Evolutionary conservation across 2,113 vertebrate species (phyloP).

Genomic region (Onychostoma macrolepis): DNA sequence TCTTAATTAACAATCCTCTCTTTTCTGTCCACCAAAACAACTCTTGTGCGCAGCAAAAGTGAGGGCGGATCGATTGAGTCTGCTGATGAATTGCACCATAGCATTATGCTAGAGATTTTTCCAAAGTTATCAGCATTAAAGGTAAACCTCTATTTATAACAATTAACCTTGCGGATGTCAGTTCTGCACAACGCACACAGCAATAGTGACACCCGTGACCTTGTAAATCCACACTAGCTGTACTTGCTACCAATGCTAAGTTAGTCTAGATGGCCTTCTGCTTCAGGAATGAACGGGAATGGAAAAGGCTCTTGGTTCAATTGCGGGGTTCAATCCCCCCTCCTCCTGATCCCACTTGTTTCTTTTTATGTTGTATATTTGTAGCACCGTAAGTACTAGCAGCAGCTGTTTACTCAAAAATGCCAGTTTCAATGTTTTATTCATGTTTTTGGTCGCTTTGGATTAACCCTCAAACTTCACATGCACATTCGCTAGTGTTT

Average conservation of each 20-base stretch:
- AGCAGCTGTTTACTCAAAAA: slow-evolving; percentile 14
- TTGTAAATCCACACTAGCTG: not conserved
- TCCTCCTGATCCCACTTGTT: not conserved
- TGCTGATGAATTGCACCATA: slow-evolving; percentile 48
- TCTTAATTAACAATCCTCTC: slow-evolving; percentile 49
- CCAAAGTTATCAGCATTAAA: slow-evolving; percentile 43
- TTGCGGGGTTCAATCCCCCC: not conserved
- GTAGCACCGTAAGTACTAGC: not conserved
- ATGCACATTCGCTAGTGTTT: not conserved
- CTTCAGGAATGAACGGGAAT: not conserved
- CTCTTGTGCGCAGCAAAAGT: slow-evolving; percentile 37
- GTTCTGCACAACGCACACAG: slow-evolving; percentile 31
- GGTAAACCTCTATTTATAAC: slow-evolving; percentile 49
- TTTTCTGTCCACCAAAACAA: slow-evolving; percentile 31
- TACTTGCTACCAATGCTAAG: not conserved
- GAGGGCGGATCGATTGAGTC: slow-evolving; percentile 41
- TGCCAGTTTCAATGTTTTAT: slow-evolving; percentile 14
- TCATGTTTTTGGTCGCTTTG: slow-evolving; percentile 14
- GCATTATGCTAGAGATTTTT: slow-evolving; percentile 51
- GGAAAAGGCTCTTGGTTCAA: not conserved
- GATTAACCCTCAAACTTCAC: not conserved
- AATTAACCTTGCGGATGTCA: slow-evolving; percentile 43
- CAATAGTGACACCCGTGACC: slow-evolving; percentile 3
- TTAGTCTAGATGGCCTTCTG: not conserved
- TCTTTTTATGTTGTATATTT: not conserved